These are phyloP conservation scores for Arctocebus calabarensis DNA, from an alignment of 2,797 vertebrate genomes.

Conservation along the genomic window DNA sequence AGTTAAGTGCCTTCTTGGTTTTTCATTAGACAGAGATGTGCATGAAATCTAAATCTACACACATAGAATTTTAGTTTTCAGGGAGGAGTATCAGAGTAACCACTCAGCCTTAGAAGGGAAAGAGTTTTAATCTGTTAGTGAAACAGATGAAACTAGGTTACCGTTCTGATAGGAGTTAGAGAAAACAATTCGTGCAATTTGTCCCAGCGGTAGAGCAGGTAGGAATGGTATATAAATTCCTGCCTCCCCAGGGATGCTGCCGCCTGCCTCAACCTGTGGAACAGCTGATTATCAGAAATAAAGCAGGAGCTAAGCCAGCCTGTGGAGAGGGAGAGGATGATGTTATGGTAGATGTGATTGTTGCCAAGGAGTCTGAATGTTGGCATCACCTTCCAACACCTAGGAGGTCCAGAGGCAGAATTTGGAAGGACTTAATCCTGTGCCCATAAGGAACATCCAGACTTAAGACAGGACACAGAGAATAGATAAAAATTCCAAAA, in stretches of 20 bases:
- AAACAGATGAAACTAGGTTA: constrained; percentile 45
- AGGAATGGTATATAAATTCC: not conserved
- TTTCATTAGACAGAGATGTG: not conserved
- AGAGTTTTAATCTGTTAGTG: constrained; percentile 34
- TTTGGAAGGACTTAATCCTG: not conserved
- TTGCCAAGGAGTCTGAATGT: not conserved
- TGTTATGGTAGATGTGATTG: fast-evolving
- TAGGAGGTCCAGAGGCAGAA: not conserved
- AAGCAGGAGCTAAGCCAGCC: not conserved
- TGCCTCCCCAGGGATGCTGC: not conserved
- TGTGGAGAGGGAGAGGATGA: not conserved
- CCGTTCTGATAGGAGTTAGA: constrained; percentile 35
- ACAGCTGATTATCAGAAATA: not conserved
- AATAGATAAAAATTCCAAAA: not conserved
- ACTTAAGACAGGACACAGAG: not conserved
- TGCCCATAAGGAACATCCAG: not conserved
- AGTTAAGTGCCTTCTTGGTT: not conserved
- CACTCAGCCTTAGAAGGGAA: not conserved
- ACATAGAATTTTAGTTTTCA: not conserved
- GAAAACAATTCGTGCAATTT: constrained; percentile 23
- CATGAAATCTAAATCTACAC: not conserved
- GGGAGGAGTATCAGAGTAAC: not conserved
- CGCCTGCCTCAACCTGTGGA: not conserved
- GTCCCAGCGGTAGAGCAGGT: not conserved
- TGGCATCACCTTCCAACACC: not conserved